These are phyloP conservation scores for Stomatorhinus ivindoensis DNA, from an alignment of 2,113 vertebrate species.

Conservation along the genomic window DNA sequence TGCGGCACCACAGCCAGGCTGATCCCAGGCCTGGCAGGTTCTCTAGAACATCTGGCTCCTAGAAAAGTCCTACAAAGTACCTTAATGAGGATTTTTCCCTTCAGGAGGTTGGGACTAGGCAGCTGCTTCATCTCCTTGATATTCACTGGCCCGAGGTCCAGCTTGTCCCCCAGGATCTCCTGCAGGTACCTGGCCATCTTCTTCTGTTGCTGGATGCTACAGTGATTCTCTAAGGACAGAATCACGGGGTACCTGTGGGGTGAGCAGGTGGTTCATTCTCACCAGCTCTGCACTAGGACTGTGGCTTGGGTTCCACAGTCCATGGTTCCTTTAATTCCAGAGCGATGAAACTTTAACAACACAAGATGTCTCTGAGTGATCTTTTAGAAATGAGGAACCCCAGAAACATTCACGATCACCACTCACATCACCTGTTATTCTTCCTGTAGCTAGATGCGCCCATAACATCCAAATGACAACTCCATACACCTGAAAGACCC, in stretches of 20 bases:
- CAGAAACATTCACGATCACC: not conserved
- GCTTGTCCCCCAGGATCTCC: slow-evolving; percentile 82
- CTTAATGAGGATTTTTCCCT: slow-evolving; percentile 94
- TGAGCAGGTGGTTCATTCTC: slow-evolving; percentile 9
- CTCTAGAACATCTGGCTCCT: not conserved
- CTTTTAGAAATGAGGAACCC: not conserved
- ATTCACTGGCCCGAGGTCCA: slow-evolving; percentile 71
- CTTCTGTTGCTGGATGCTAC: slow-evolving; percentile 88
- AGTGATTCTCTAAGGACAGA: slow-evolving; percentile 94
- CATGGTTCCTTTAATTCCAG: not conserved
- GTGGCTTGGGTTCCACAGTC: not conserved
- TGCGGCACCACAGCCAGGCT: too few species aligned
- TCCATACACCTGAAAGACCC: not conserved
- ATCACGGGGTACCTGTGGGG: slow-evolving; percentile 79
- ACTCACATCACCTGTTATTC: not conserved
- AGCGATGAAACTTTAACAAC: not conserved
- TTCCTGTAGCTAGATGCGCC: not conserved
- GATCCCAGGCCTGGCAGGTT: not conserved
- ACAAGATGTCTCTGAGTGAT: not conserved
- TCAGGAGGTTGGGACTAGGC: slow-evolving; percentile 81
- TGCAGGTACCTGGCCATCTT: slow-evolving; percentile 91
- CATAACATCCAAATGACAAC: not conserved
- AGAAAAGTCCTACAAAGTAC: slow-evolving; percentile 46
- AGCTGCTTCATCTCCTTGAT: slow-evolving; percentile 71
- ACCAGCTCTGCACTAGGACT: not conserved